A percentile compares a stretch with the other conserved stretches of the same genome.
These are phyloP conservation scores for Gracilinanus agilis DNA, from an alignment of 2,113 vertebrate species.

Conservation along the genomic window DNA sequence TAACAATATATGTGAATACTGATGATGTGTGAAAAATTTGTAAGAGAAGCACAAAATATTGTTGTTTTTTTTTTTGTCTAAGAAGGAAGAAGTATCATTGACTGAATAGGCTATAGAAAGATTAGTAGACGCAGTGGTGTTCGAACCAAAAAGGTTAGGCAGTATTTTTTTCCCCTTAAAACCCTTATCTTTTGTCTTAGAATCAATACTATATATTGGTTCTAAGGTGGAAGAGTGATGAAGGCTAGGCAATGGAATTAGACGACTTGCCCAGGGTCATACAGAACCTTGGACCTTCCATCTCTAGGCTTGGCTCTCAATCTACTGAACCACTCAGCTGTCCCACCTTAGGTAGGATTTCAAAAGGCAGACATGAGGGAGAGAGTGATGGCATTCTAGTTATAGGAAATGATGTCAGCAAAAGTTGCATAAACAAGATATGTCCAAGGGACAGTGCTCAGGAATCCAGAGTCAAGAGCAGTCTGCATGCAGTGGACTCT, in stretches of 20 bases:
- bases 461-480: neutral
- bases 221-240: too few relatives aligned
- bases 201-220: too few relatives aligned
- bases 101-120: neutral
- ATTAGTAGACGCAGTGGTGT: neutral
- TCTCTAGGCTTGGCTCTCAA: too few relatives aligned
- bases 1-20: too few relatives aligned
- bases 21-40: neutral
- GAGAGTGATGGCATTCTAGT: neutral
- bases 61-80: neutral
- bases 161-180: too few relatives aligned
- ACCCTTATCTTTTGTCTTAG: too few relatives aligned
- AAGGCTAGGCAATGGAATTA: too few relatives aligned
- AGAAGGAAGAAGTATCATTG: neutral
- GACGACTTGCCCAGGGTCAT: too few relatives aligned
- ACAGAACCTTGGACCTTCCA: too few relatives aligned
- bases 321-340: too few relatives aligned
- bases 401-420: neutral
- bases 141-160: neutral
- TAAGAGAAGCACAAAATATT: neutral
- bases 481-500: neutral
- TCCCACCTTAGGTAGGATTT: neutral
- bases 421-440: neutral
- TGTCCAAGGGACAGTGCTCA: neutral
- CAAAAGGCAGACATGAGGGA: neutral